phyloP scores from a whole-genome alignment of 2,888 invertebrate species.

The Campoletis raptor region DNA sequence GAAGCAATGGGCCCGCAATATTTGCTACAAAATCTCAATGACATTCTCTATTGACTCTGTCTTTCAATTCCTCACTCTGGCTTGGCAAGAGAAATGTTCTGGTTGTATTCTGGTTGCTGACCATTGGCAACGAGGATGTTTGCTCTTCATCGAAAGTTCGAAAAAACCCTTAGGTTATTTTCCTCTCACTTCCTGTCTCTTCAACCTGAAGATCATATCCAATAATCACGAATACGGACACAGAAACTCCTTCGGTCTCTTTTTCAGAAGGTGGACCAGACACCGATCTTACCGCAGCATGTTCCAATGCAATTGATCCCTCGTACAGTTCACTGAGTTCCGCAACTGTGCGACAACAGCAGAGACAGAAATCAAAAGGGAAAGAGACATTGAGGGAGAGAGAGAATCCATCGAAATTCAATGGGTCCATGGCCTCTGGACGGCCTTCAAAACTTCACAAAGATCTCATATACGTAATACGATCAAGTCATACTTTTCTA shows the following conservation, averaged over 20 bases:
- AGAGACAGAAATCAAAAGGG: conserved; percentile 4
- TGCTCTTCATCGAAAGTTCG: conserved; percentile 60
- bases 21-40: background rate
- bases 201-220: conserved; percentile 36
- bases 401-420: conserved; percentile 48
- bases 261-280: background rate
- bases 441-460: conserved; percentile 31
- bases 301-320: conserved; percentile 32
- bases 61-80: background rate
- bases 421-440: conserved; percentile 17
- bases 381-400: conserved; percentile 5
- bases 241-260: background rate
- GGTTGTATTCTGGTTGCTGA: background rate
- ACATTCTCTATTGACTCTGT: background rate
- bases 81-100: background rate
- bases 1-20: background rate
- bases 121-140: conserved; percentile 54
- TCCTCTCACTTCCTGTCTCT: conserved; percentile 16
- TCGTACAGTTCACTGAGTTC: conserved; percentile 42
- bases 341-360: conserved; percentile 23
- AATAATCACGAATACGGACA: conserved; percentile 36
- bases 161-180: conserved; percentile 36
- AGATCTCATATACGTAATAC: conserved; percentile 3
- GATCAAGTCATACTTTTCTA: background rate
- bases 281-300: conserved; percentile 19